phyloP scores from a whole-genome alignment of 2,888 invertebrate species.

The Tromatobia lineatoria region DNA sequence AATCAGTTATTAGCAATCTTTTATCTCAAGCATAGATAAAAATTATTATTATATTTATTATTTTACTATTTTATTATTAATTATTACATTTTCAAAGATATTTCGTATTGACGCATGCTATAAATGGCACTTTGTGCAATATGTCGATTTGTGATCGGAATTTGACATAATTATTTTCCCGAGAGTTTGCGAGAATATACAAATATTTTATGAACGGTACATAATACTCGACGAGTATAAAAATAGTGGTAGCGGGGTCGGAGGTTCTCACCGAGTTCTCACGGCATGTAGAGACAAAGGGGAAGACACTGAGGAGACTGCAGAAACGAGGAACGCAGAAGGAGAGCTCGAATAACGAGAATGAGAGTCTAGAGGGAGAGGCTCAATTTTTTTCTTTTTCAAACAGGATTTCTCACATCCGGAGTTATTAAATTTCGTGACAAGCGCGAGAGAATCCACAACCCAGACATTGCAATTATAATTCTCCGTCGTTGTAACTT shows the following conservation, averaged over 20 bases:
- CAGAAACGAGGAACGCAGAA: slow-evolving; percentile 40
- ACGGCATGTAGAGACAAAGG: slow-evolving; percentile 35
- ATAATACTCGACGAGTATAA: slow-evolving; percentile 33
- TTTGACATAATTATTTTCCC: too few species aligned
- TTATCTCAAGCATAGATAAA: too few species aligned
- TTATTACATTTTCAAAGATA: too few species aligned
- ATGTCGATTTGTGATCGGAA: too few species aligned
- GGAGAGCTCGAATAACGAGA: slow-evolving; percentile 31
- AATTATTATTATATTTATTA: too few species aligned
- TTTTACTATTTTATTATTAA: too few species aligned
- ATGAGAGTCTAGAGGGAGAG: slow-evolving; percentile 27
- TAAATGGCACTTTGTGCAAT: too few species aligned
- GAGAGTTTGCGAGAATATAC: too few species aligned
- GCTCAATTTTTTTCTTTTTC: slow-evolving; percentile 10
- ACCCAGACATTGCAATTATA: slow-evolving; percentile 36
- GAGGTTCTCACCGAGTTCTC: slow-evolving; percentile 59
- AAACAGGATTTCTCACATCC: slow-evolving; percentile 60
- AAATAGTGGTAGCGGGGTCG: slow-evolving; percentile 31
- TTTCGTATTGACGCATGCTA: too few species aligned
- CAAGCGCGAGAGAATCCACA: slow-evolving; percentile 27
- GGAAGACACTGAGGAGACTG: slow-evolving; percentile 1
- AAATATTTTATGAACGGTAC: slow-evolving; percentile 26
- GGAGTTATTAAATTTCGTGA: slow-evolving; percentile 62
- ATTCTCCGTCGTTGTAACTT: slow-evolving; percentile 1
- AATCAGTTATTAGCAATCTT: too few species aligned